These are phyloP conservation scores for Meandrusa payeni DNA, from an alignment of 2,888 invertebrate genomes.

Conservation along the genomic window DNA sequence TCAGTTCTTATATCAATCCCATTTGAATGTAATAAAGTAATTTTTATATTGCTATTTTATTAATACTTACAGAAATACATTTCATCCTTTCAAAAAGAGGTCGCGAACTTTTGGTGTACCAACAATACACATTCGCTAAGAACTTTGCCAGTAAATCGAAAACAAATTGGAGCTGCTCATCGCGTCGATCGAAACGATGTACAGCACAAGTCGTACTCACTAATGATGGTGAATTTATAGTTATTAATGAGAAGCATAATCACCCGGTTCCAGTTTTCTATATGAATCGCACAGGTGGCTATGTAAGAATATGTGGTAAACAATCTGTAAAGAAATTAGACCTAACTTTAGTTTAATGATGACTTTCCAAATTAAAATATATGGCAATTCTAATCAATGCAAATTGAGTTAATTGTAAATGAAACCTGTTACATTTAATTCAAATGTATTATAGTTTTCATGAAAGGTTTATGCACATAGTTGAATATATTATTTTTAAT, in stretches of 20 bases:
- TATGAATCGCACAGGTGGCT: constrained; percentile 50
- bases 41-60: too few relatives aligned
- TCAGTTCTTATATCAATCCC: too few relatives aligned
- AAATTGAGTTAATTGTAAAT: too few relatives aligned
- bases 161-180: constrained; percentile 60
- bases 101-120: constrained; percentile 50
- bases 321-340: too few relatives aligned
- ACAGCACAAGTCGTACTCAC: constrained; percentile 51
- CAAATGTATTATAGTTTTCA: too few relatives aligned
- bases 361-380: too few relatives aligned
- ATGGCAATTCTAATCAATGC: too few relatives aligned
- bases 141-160: constrained; percentile 48
- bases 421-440: too few relatives aligned
- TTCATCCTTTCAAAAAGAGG: constrained; percentile 64
- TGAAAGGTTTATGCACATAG: too few relatives aligned
- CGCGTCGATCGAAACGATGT: constrained; percentile 60
- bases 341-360: too few relatives aligned
- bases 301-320: constrained; percentile 45
- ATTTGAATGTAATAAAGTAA: too few relatives aligned
- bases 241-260: constrained; percentile 47
- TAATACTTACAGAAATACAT: constrained; percentile 59
- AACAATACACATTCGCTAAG: constrained; percentile 57
- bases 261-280: constrained; percentile 61
- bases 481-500: too few relatives aligned
- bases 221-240: constrained; percentile 42